A percentile compares a stretch with the other conserved stretches of the same genome.
These are phyloP conservation scores for Amblyteles armatorius DNA, from an alignment of 2,888 invertebrate genomes.

Conservation along the genomic window DNA sequence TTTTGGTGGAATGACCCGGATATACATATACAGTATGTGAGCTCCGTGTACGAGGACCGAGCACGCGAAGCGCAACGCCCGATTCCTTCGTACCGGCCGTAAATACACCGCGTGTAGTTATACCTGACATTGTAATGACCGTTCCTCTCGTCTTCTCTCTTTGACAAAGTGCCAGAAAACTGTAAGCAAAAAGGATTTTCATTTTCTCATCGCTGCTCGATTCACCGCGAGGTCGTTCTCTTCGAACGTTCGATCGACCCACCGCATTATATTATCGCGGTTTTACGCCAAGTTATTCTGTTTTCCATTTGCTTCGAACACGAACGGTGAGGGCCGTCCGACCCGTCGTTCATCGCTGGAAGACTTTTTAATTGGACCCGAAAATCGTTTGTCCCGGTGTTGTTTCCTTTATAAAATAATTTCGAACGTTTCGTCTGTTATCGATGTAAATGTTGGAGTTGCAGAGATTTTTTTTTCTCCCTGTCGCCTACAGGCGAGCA, in stretches of 20 bases:
- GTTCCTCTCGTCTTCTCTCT: conserved; percentile 24
- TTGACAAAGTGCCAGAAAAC: conserved; percentile 63
- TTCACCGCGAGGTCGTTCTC: neutral
- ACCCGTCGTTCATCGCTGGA: neutral
- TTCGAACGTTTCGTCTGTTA: neutral
- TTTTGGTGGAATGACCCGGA: conserved; percentile 54
- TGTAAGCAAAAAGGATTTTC: conserved; percentile 49
- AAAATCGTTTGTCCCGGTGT: neutral
- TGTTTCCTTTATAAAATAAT: neutral
- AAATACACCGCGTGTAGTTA: conserved; percentile 48
- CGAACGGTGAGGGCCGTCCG: neutral
- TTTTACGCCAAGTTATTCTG: neutral
- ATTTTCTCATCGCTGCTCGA: conserved; percentile 25
- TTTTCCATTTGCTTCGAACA: neutral
- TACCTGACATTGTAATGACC: conserved; percentile 54
- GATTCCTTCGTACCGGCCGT: conserved; percentile 20
- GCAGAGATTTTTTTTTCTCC: neutral
- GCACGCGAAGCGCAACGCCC: conserved; percentile 16
- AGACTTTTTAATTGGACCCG: neutral
- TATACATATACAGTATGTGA: conserved; percentile 25
- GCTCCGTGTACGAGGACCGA: conserved; percentile 7
- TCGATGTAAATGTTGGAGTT: neutral
- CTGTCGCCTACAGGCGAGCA: neutral
- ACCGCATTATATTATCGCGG: neutral
- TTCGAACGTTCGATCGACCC: neutral